Conservation (phyloP, 2,113 vertebrate genomes). For the Thinocorus orbignyianus region DNA sequence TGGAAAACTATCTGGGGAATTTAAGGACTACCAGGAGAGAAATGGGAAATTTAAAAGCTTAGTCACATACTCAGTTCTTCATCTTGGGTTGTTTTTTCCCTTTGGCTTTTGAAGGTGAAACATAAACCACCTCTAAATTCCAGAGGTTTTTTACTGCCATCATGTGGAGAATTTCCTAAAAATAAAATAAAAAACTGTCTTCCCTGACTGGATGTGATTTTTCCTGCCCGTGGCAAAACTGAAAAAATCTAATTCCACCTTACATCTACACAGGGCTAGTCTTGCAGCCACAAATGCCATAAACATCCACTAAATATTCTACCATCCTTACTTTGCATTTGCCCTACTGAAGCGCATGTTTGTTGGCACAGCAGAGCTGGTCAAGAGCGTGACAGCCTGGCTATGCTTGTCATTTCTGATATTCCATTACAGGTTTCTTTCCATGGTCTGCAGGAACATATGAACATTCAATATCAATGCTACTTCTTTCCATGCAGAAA, state of each 20-base stretch:
- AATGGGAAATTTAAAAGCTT: constrained; percentile 47
- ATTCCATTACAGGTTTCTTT: not conserved
- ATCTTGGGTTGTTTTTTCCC: constrained; percentile 9
- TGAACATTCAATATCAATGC: not conserved
- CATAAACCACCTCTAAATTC: not conserved
- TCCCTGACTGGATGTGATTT: not conserved
- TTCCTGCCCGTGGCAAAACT: not conserved
- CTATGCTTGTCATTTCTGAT: not conserved
- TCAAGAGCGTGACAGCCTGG: not conserved
- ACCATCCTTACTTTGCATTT: not conserved
- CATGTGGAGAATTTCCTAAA: constrained; percentile 39
- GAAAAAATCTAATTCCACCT: not conserved
- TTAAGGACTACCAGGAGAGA: constrained; percentile 48
- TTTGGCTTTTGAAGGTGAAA: constrained; percentile 32
- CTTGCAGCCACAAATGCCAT: not conserved
- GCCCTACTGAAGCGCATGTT: not conserved
- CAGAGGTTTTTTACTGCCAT: constrained; percentile 67
- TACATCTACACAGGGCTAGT: not conserved
- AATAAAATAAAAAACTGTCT: not conserved
- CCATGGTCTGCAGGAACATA: not conserved
- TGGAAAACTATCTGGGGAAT: constrained; percentile 31
- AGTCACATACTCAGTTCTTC: constrained; percentile 38
- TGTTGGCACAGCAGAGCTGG: not conserved
- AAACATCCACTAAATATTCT: constrained; percentile 28
- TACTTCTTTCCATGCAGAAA: not conserved